Evolutionary conservation across 2,113 vertebrate genomes (phyloP).

Genomic region (Anser brachyrhynchus): DNA sequence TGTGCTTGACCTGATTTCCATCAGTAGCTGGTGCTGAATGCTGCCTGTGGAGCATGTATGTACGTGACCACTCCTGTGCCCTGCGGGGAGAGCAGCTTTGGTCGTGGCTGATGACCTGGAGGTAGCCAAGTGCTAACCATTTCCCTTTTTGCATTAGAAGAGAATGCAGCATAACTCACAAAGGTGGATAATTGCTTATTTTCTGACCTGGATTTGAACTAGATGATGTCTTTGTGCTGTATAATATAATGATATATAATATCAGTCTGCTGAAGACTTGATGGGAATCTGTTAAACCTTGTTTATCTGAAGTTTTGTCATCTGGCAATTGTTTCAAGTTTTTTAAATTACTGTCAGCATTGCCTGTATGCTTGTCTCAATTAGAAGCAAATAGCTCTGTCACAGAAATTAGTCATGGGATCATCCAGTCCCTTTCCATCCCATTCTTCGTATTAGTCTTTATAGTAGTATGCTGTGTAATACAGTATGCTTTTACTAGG

Average conservation of each 20-base stretch:
- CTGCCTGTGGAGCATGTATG: fast-evolving
- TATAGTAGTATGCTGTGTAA: not conserved
- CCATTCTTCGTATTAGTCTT: not conserved
- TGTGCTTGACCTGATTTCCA: not conserved
- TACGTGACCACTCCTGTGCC: not conserved
- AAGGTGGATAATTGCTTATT: not conserved
- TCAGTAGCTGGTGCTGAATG: not conserved
- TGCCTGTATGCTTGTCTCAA: not conserved
- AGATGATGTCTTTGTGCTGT: not conserved
- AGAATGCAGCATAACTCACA: not conserved
- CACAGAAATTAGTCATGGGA: not conserved
- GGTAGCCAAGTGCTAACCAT: not conserved
- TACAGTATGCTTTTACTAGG: not conserved
- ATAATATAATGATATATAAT: not conserved
- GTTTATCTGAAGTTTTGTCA: not conserved
- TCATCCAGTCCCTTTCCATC: not conserved
- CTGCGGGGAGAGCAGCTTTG: not conserved
- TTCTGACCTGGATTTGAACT: not conserved
- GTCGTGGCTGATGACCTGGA: not conserved
- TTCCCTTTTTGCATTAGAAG: not conserved
- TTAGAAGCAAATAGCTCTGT: not conserved
- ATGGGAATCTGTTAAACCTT: not conserved
- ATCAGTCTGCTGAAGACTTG: not conserved
- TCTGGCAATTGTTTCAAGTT: not conserved
- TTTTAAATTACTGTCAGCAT: not conserved